A percentile compares a stretch with the other conserved stretches of the same genome.
These are phyloP conservation scores for Poeciliopsis retropinna DNA, from an alignment of 2,113 vertebrate species.

Conservation along the genomic window DNA sequence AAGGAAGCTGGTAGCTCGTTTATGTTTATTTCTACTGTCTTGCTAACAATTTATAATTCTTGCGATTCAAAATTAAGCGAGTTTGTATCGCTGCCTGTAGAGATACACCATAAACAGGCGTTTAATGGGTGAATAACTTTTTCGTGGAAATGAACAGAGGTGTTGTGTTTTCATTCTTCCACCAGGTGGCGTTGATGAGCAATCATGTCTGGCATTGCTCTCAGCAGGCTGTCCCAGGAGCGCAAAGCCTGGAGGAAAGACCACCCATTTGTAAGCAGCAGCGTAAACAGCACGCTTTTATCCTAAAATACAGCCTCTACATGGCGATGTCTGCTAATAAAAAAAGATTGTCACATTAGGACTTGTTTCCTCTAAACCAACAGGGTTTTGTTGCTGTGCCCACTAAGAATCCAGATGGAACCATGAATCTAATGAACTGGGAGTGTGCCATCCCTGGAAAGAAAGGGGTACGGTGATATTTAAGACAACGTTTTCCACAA, in stretches of 20 bases:
- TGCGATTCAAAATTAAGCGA: not conserved
- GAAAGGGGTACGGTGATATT: conserved; percentile 88
- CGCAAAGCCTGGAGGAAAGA: conserved; percentile 99
- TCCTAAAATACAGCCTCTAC: not conserved
- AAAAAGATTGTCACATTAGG: not conserved
- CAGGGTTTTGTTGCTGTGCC: conserved; percentile 98
- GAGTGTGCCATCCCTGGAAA: conserved; percentile 98
- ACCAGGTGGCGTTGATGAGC: conserved; percentile 78
- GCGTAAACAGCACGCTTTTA: too few relatives aligned
- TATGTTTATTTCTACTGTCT: not conserved
- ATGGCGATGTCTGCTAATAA: not conserved
- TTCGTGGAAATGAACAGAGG: conserved; percentile 11
- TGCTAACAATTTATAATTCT: not conserved
- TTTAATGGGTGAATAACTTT: not conserved
- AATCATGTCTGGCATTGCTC: conserved; percentile 96
- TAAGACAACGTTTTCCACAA: too few relatives aligned
- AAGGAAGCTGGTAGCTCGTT: not conserved
- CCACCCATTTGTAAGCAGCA: conserved; percentile 94
- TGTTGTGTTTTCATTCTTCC: conserved; percentile 46
- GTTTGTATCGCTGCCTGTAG: not conserved
- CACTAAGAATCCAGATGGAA: conserved; percentile 97
- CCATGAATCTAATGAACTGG: conserved; percentile 99
- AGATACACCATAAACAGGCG: not conserved
- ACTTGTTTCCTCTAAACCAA: not conserved
- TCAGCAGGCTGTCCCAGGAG: conserved; percentile 98